Evolutionary conservation across 2,797 vertebrate species (phyloP), one percentile per base, ranked within the genome.

Genomic region (Sarcophilus harrisii): DNA sequence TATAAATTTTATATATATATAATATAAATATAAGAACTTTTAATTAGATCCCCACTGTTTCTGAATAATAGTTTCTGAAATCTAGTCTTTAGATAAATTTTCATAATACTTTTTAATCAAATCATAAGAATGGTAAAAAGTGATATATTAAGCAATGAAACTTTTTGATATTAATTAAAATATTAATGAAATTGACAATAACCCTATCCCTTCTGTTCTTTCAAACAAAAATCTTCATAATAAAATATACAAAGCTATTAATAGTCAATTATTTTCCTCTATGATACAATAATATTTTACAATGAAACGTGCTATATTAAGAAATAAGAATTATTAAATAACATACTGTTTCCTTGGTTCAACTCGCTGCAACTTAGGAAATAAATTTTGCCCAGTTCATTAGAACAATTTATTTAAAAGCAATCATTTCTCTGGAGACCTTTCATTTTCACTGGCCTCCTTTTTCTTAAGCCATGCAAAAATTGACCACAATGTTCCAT

Each of bases 401-500:
- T 94, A 24, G 49, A 10, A 5, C 92, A 90, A 92, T 58, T 90
- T 90, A 21, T 92, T 29, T 52, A 18, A 91, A 94, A 91, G 93
- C 95, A 38, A 27, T 98, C 91, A 98, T 96, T 98, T 97, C 62
- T 97, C 97, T 12, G 96, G 93, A n/a, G 98, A 90, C 66, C 97
- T 96, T 96, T 98, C 96, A 12, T 92, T 93, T 58, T 90, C 57
- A 28, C 38, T 81, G 57, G 93, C 91, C 93, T 98, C 96, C 93
- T 98, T 97, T 58, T 55, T 91, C 14, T 14, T 97, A 58, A 99
- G 97, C 98, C 98, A 98, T 0, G 98, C 66, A 73, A 99, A 98
- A 52, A 98, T 99, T 0, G 99, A 99, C 18, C 93, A 96, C 9
- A 98, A 98, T 0, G 99, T 99, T 55, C 99, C 99, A 3, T 99